These are phyloP conservation scores for Pelosia muscerda DNA, from an alignment of 2,888 invertebrate species.

Conservation along the genomic window DNA sequence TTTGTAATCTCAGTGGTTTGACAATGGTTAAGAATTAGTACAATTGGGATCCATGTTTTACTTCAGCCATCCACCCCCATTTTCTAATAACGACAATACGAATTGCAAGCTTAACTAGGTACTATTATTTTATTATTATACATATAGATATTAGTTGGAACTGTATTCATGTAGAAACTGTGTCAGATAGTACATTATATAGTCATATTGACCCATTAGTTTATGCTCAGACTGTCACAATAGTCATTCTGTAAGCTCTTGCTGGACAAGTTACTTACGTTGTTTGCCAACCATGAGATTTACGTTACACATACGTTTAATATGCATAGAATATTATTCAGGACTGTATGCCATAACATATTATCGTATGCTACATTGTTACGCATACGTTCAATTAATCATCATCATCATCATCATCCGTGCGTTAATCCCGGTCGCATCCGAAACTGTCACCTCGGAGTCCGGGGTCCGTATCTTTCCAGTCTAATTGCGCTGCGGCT, in stretches of 20 bases:
- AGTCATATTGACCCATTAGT: slow-evolving; percentile 12
- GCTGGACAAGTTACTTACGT: background rate
- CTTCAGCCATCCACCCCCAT: too few species aligned
- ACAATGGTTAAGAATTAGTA: too few species aligned
- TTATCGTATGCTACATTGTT: background rate
- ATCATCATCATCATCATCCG: too few species aligned
- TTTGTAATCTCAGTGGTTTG: too few species aligned
- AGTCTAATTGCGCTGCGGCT: too few species aligned
- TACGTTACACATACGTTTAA: background rate
- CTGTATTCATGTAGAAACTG: background rate
- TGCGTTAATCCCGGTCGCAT: too few species aligned
- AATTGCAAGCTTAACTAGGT: too few species aligned
- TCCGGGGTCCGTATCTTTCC: too few species aligned
- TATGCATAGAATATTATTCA: background rate
- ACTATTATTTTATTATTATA: too few species aligned
- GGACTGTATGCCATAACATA: background rate
- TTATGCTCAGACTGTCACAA: slow-evolving; percentile 6
- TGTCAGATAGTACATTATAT: background rate
- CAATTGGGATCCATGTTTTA: too few species aligned
- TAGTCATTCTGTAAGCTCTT: slow-evolving; percentile 1
- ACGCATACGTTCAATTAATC: background rate
- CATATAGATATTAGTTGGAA: background rate
- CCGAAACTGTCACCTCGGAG: too few species aligned
- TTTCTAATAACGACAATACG: too few species aligned
- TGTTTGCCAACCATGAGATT: slow-evolving; percentile 3